Base-by-base conservation (phyloP, 92 coral and sea anemone genomes). In the Diadumene lineata region DNA sequence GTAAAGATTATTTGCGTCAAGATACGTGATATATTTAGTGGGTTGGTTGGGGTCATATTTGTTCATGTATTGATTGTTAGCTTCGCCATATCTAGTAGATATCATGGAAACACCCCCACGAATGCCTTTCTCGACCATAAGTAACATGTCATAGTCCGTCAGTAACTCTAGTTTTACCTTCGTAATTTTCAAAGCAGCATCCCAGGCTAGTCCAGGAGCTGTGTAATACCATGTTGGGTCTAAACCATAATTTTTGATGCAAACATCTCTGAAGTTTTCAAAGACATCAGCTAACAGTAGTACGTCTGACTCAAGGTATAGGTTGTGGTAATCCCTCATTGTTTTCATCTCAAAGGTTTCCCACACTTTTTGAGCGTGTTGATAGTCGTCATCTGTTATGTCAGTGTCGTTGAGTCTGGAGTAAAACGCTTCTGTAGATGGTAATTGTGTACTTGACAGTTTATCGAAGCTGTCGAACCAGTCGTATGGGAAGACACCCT, bases 171-270 rank as follows among this genome's bases (percentile, higher is more conserved):
- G 10, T 15, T 73, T 29, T 2, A 73, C 66, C 0, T 68, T 43
- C 0, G 81, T 78, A 0, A 18, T 0, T 18, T 82, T 80, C 19
- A 86, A 77, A 0, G 53, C 55, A 0, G 87, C 81, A n/a, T 86
- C 87, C 84, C 91, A 86, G 0, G 87, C 74, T 8, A 86, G 65
- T 23, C 81, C 84, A 0, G 89, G 87, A 0, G 84, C 31, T 21
- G 91, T 82, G 22, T 31, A 70, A 66, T 70, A 81, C 79, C 80
- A 73, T 0, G 71, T 68, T 0, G 90, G 87, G 34, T 86, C 92
- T 1, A 82, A 30, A 0, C 34, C 38, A 60, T 78, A 82, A n/a
- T 78, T 32, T 18, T 66, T 18, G 0, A 51, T 0, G 16, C 86
- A 87, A 51, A 68, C 81, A 43, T 83, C 46, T 64, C 84, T 74